A percentile compares a stretch with the other conserved stretches of the same genome.
phyloP scores from a whole-genome alignment of 2,113 vertebrate genomes.

The Hyperoodon ampullatus region DNA sequence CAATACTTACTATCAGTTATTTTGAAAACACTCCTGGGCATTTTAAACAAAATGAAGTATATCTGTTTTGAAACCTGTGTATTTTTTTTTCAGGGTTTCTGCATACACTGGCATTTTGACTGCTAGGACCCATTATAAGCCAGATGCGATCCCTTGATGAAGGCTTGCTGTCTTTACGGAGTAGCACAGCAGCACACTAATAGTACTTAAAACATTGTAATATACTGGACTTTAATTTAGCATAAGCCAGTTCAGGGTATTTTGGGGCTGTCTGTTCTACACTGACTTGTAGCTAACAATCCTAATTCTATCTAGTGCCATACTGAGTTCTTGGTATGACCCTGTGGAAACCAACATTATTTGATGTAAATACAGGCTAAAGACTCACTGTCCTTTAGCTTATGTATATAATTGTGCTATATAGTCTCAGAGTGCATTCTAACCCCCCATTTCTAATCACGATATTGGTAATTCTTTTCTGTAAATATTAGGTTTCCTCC shows the following conservation, averaged over 20 bases:
- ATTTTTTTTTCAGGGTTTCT: conserved; percentile 73
- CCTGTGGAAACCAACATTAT: conserved; percentile 84
- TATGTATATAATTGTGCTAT: conserved; percentile 85
- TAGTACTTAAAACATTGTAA: conserved; percentile 83
- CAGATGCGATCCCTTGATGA: conserved; percentile 45
- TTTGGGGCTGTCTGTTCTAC: conserved; percentile 76
- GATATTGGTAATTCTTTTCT: conserved; percentile 68
- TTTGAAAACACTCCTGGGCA: conserved; percentile 69
- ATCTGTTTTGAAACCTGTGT: conserved; percentile 67
- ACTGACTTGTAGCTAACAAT: conserved; percentile 81
- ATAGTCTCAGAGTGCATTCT: conserved; percentile 80
- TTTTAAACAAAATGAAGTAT: conserved; percentile 76
- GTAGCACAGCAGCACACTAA: conserved; percentile 73
- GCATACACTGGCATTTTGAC: conserved; percentile 79
- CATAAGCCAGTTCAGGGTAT: conserved; percentile 75
- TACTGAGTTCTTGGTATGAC: conserved; percentile 82
- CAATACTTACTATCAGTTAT: conserved; percentile 47
- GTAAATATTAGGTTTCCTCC: conserved; percentile 81
- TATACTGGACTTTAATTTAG: conserved; percentile 80
- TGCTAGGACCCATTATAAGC: conserved; percentile 63
- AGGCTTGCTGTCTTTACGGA: conserved; percentile 52
- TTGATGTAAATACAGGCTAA: conserved; percentile 84
- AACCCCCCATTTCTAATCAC: conserved; percentile 83
- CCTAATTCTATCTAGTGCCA: conserved; percentile 81
- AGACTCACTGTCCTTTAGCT: conserved; percentile 74